Percentiles rank a stretch among this genome's conserved stretches.
These are phyloP conservation scores for Drosophila ochracea DNA, from an alignment of 2,888 invertebrate genomes.

Conservation along the genomic window DNA sequence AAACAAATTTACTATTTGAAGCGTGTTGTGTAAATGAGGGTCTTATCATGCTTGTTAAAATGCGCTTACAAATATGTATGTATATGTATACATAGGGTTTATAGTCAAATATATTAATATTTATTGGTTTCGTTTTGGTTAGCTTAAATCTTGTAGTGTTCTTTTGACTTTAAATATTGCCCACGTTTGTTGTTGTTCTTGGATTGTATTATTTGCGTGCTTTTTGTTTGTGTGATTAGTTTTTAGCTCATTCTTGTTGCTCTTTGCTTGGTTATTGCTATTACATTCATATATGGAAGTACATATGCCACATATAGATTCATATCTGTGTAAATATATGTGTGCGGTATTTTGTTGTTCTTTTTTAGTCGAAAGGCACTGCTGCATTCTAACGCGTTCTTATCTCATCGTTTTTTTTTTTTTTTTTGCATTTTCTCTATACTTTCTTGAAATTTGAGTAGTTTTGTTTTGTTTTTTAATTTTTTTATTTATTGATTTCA, in stretches of 20 bases:
- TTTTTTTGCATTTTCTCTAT: slow-evolving; percentile 4
- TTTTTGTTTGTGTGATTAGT: neutral
- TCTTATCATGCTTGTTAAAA: neutral
- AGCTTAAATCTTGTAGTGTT: slow-evolving; percentile 16
- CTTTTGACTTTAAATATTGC: slow-evolving; percentile 6
- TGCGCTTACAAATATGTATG: slow-evolving; percentile 13
- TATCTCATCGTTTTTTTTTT: slow-evolving; percentile 1
- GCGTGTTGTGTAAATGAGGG: neutral
- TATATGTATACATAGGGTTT: slow-evolving; percentile 2
- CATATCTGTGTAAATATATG: neutral
- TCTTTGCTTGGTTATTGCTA: slow-evolving; percentile 14
- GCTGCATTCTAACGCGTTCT: slow-evolving; percentile 48
- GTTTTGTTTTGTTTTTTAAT: neutral
- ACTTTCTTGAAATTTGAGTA: slow-evolving; percentile 12
- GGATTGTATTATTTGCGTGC: slow-evolving; percentile 21
- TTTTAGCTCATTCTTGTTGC: slow-evolving; percentile 9
- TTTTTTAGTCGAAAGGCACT: slow-evolving; percentile 47
- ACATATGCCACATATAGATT: neutral
- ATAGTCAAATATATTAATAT: slow-evolving; percentile 14
- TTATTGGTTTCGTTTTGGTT: slow-evolving; percentile 14
- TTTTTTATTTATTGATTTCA: slow-evolving; percentile 16
- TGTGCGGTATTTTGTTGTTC: slow-evolving; percentile 15
- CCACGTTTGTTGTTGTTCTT: slow-evolving; percentile 9
- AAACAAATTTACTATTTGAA: slow-evolving; percentile 5
- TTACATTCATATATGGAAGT: slow-evolving; percentile 2